These are phyloP conservation scores for Cyclargus thomasi DNA, from an alignment of 1,140 invertebrate genomes.

Conservation along the genomic window DNA sequence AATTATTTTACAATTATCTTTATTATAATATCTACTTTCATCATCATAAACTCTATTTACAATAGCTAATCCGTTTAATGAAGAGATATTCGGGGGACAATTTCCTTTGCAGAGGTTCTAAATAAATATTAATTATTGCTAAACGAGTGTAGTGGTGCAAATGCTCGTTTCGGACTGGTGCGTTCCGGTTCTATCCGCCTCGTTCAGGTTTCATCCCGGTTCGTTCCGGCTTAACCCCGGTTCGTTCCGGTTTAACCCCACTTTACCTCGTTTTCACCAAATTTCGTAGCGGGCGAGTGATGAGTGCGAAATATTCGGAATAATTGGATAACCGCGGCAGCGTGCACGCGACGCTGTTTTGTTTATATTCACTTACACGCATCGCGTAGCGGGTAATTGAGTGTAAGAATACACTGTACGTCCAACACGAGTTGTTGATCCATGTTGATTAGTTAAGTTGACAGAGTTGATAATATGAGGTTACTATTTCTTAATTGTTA, in stretches of 20 bases:
- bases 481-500: no score
- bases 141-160: not conserved
- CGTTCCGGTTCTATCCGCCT: no score
- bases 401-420: not conserved
- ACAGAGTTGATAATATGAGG: no score
- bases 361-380: conserved; percentile 1
- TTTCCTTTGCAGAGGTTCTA: not conserved
- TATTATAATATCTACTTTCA: not conserved
- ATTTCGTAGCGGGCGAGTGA: not conserved
- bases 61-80: not conserved
- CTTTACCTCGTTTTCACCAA: not conserved
- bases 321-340: not conserved
- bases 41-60: not conserved
- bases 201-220: not conserved
- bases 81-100: not conserved
- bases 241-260: no score
- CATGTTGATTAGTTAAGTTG: not conserved
- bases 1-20: no score
- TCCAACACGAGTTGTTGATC: not conserved
- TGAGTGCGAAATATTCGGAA: not conserved
- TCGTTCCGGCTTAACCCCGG: no score
- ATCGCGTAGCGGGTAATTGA: not conserved
- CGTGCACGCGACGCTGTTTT: not conserved
- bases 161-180: not conserved
- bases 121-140: not conserved